Base-by-base conservation (phyloP, 2,888 invertebrate species). In the Panopea generosa region DNA sequence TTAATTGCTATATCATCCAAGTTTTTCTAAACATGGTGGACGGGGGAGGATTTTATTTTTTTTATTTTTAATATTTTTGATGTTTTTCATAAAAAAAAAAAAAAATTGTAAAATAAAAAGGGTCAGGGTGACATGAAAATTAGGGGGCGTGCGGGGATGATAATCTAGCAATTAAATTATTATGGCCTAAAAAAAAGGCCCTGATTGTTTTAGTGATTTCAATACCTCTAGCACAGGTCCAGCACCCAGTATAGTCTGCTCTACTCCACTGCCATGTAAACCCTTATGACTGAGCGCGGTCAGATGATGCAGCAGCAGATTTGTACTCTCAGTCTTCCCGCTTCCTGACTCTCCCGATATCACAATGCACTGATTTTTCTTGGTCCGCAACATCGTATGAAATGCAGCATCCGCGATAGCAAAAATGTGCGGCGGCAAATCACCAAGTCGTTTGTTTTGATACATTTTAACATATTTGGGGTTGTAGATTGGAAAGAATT, bases 251-350 rank as follows among this genome's bases (percentile, higher is more conserved):
- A 99, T 97, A 16, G 98, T 98, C 93, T 98, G 98, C 93, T 99
- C 98, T 2, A 98, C 97, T n/a, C 98, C 98, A 91, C 97, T 97
- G 20, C 97, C 98, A 63, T 98, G 97, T 43, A 88, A 77, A 33
- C 90, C 90, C 92, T 98, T 98, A 93, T 98, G 98, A 92, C 97
- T 97, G 68, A 98, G 94, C 9, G 98, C 98, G 0, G 98, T 98
- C 89, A 99, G 94, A 93, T 98, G 98, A 93, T 98, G 98, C 63
- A 99, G 94, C 79, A 98, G 94, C 93, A 98, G 97, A 94, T 98
- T 98, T 29, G 98, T 98, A 92, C 97, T 97, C 93, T 98, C 98
- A 1, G 98, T 98, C 94, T 98, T 98, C 4, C 98, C 98, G n/a
- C 97, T 97, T 74, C 98, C 98, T 92, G 97, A 97, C 93, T 98